phyloP scores from a whole-genome alignment of 2,797 vertebrate genomes.

The Streptopelia turtur region DNA sequence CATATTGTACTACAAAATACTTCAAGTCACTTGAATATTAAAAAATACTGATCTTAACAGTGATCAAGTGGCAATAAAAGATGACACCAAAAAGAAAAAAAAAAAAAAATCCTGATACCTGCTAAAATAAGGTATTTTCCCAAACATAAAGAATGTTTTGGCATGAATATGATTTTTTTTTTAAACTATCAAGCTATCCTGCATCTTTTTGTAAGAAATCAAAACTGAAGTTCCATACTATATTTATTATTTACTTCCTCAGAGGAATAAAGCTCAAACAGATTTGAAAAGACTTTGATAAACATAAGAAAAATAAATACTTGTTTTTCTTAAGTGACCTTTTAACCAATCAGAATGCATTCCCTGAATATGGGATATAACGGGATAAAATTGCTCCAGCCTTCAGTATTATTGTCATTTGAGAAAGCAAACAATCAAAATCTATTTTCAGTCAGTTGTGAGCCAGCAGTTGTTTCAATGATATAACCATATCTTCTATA shows the following conservation, averaged over 20 bases:
- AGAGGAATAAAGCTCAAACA: neutral
- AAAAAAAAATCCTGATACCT: neutral
- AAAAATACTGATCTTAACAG: neutral
- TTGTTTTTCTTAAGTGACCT: neutral
- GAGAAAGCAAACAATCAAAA: conserved; percentile 31
- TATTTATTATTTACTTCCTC: neutral
- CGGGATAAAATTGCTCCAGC: conserved; percentile 8
- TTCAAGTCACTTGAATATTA: neutral
- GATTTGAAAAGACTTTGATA: neutral
- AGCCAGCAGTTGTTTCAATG: conserved; percentile 6
- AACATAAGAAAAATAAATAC: neutral
- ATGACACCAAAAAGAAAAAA: neutral
- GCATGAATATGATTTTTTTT: neutral
- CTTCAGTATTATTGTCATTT: neutral
- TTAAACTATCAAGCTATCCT: neutral
- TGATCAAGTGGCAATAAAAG: neutral
- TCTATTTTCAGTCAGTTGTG: conserved; percentile 24
- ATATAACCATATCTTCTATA: conserved; percentile 12
- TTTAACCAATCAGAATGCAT: neutral
- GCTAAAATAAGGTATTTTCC: neutral
- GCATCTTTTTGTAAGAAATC: neutral
- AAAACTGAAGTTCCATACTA: neutral
- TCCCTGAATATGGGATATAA: neutral
- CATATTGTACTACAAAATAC: neutral
- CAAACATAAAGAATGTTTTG: neutral